Base-by-base conservation (phyloP, 2,113 vertebrate species). In the Calyptomena viridis region DNA sequence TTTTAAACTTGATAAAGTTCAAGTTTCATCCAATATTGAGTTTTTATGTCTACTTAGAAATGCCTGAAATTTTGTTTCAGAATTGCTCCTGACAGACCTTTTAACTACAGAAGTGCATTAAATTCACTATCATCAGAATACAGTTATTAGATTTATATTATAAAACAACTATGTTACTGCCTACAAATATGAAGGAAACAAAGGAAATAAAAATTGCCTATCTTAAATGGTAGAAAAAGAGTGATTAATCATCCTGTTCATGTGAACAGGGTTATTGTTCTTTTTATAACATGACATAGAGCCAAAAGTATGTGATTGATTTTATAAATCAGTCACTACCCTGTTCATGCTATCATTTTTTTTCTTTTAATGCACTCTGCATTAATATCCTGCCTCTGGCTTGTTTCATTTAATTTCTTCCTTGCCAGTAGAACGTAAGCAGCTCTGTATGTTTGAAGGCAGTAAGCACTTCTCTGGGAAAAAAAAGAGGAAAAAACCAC, bases 211-310 rank as follows among this genome's bases (percentile, higher is more conserved):
- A 90, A 90, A 89, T 60, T 14, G 23, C 39, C 31, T 74, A 53
- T 87, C 84, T 84, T 91, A 85, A 96, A 90, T 40, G 71, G 53
- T 21, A 90, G 78, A 37, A 88, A 94, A 95, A 80, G 20, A 71
- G 84, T 88, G 91, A 96, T 93, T 97, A 89, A 96, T 96, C 96
- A 96, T 93, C 89, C 50, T 93, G 44, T 95, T 96, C 88, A 85
- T 92, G 72, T 93, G 96, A 95, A 96, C 87, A 97, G 87, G 84
- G 91, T 96, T 80, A 96, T 95, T 96, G 95, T 87, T 96, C 87
- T 97, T 96, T 95, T 95, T 77, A 78, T 94, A 96, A 96, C 90
- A 84, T 89, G 95, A 94, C 56, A 90, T 93, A 1, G 3, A 96
- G 69, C 93, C 89, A 91, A 96, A 96, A 91, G 62, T 63, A 86